phyloP scores from a whole-genome alignment of 2,797 vertebrate genomes.

The Coilia nasus region DNA sequence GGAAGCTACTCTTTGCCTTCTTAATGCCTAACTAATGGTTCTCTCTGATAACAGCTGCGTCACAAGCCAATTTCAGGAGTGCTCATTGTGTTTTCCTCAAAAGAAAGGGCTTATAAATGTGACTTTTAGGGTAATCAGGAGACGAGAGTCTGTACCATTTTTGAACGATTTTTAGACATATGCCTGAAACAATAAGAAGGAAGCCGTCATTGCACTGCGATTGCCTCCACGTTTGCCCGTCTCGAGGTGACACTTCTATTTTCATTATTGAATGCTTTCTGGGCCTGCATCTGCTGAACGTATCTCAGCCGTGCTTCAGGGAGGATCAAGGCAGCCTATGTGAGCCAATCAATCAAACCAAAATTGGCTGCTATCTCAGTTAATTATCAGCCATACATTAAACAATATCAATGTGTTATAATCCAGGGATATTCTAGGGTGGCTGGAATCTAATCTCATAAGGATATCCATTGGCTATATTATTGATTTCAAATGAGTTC shows the following conservation, averaged over 20 bases:
- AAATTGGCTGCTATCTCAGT: slow-evolving; percentile 10
- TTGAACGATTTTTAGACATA: not conserved
- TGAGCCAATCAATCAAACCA: not conserved
- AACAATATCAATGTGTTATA: slow-evolving; percentile 18
- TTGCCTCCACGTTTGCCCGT: not conserved
- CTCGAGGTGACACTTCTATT: not conserved
- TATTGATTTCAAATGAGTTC: slow-evolving; percentile 11
- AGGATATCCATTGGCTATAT: not conserved
- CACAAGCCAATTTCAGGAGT: slow-evolving; percentile 2
- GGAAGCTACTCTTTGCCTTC: not conserved
- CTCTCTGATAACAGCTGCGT: slow-evolving; percentile 18
- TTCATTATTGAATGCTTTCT: not conserved
- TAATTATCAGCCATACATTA: slow-evolving; percentile 17
- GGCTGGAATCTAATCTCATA: slow-evolving; percentile 15
- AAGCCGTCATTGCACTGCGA: not conserved
- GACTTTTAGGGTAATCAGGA: not conserved
- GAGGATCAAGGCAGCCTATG: not conserved
- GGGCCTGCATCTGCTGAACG: not conserved
- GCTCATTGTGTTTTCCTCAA: not conserved
- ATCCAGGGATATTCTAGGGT: not conserved
- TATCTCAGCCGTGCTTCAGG: not conserved
- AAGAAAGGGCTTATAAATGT: not conserved
- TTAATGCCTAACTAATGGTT: not conserved
- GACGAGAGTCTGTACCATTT: not conserved
- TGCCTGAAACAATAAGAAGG: not conserved